These are phyloP conservation scores for Hermodice carunculata DNA, from an alignment of 2,888 invertebrate genomes.

Conservation along the genomic window DNA sequence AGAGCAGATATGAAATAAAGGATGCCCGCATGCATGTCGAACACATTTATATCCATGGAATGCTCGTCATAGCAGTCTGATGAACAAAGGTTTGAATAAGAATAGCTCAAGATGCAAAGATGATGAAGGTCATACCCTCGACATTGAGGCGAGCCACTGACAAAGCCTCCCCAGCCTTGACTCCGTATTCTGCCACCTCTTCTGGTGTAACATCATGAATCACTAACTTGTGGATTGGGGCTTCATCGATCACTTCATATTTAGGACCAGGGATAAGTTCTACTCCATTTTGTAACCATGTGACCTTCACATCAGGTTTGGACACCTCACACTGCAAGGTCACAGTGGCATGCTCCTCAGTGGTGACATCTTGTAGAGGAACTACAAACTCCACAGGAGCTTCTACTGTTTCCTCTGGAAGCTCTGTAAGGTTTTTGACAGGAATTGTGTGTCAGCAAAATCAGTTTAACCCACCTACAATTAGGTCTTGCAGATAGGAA, in stretches of 20 bases:
- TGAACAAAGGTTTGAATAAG: too few relatives aligned
- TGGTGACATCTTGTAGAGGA: conserved; percentile 53
- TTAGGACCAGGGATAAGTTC: conserved; percentile 37
- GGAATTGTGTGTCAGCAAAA: too few relatives aligned
- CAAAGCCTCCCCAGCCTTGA: conserved; percentile 8
- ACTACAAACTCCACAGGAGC: conserved; percentile 40
- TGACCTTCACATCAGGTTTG: conserved; percentile 81
- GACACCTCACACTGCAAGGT: conserved; percentile 88
- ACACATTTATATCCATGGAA: too few relatives aligned
- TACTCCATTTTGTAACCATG: conserved; percentile 77
- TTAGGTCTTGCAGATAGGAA: too few relatives aligned
- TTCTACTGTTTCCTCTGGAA: conserved; percentile 75
- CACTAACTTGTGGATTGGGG: conserved; percentile 72
- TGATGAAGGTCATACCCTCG: conserved; percentile 79
- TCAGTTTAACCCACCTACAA: too few relatives aligned
- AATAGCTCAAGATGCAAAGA: too few relatives aligned
- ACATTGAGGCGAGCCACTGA: conserved; percentile 68
- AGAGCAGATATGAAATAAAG: too few relatives aligned
- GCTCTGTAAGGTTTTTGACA: too few relatives aligned
- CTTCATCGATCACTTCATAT: conserved; percentile 36
- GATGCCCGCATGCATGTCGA: too few relatives aligned
- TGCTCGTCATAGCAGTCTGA: too few relatives aligned
- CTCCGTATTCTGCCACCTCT: conserved; percentile 85
- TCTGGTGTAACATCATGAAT: conserved; percentile 79
- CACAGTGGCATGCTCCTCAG: conserved; percentile 54